Evolutionary conservation across 2,888 invertebrate species (phyloP).

Genomic region (Gasteruption jaculator): DNA sequence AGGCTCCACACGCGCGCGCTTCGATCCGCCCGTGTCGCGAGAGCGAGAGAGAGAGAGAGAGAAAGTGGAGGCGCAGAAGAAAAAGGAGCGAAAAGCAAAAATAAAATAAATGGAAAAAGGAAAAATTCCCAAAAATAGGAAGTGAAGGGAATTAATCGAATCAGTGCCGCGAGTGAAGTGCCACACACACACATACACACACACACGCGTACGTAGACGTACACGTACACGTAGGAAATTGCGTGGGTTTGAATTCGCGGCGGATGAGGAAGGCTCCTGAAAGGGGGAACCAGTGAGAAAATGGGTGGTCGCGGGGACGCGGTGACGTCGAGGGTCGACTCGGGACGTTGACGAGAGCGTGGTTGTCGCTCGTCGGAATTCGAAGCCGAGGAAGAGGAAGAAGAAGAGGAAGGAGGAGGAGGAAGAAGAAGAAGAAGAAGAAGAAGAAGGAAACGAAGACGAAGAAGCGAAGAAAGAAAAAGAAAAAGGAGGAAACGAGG

Average conservation of each 20-base stretch:
- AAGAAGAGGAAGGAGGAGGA: not conserved
- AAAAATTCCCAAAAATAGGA: too few relatives aligned
- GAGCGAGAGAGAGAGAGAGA: slow-evolving; percentile 6
- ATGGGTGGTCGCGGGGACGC: slow-evolving; percentile 5
- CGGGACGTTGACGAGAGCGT: slow-evolving; percentile 24
- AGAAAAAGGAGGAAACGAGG: slow-evolving; percentile 9
- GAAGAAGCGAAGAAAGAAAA: slow-evolving; percentile 12
- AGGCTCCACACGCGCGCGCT: not conserved
- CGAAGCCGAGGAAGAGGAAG: slow-evolving; percentile 7
- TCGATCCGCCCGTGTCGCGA: not conserved
- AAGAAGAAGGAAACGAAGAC: not conserved
- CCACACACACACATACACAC: too few relatives aligned
- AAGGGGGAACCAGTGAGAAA: not conserved
- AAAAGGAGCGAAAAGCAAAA: not conserved
- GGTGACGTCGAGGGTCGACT: slow-evolving; percentile 11
- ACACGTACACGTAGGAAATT: not conserved
- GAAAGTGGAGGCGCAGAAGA: not conserved
- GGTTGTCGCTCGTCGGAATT: slow-evolving; percentile 16
- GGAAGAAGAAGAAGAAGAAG: not conserved
- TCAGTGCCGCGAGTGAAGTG: too few relatives aligned
- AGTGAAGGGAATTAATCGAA: too few relatives aligned
- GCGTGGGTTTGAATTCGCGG: not conserved
- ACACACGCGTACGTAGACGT: too few relatives aligned
- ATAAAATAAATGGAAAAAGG: too few relatives aligned
- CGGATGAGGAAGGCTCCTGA: not conserved